These are phyloP conservation scores for Dermolepida albohirtum DNA, from an alignment of 2,888 invertebrate genomes.

Conservation along the genomic window DNA sequence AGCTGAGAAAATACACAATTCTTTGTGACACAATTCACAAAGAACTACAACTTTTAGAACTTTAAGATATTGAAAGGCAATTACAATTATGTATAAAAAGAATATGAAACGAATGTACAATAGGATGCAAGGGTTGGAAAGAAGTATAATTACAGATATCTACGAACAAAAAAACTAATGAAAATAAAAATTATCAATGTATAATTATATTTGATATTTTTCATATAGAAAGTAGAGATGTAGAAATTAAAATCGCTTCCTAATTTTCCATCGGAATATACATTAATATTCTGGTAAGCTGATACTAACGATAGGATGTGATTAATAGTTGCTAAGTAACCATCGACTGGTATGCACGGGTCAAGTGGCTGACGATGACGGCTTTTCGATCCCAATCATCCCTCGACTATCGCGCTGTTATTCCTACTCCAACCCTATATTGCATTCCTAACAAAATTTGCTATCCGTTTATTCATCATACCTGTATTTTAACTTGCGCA, in stretches of 20 bases:
- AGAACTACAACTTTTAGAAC: too few relatives aligned
- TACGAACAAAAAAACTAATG: too few relatives aligned
- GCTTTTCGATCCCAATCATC: slow-evolving; percentile 42
- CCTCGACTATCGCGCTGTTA: slow-evolving; percentile 35
- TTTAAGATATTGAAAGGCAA: too few relatives aligned
- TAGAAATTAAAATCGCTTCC: not conserved
- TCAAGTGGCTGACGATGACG: slow-evolving; percentile 59
- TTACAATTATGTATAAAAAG: too few relatives aligned
- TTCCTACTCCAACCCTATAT: slow-evolving; percentile 48
- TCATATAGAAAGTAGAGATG: too few relatives aligned
- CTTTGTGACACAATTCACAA: too few relatives aligned
- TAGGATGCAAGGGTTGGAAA: too few relatives aligned
- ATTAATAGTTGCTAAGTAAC: slow-evolving; percentile 67
- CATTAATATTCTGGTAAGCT: slow-evolving; percentile 54
- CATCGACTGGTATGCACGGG: slow-evolving; percentile 57
- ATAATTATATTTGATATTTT: too few relatives aligned
- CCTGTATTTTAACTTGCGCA: slow-evolving; percentile 9
- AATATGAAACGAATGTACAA: too few relatives aligned
- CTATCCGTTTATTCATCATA: slow-evolving; percentile 31
- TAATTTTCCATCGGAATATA: slow-evolving; percentile 41
- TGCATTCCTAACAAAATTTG: slow-evolving; percentile 54
- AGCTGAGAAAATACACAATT: too few relatives aligned
- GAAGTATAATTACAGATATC: too few relatives aligned
- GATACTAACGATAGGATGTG: slow-evolving; percentile 63
- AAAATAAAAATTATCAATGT: too few relatives aligned